A percentile compares a stretch with the other conserved stretches of the same genome.
phyloP scores from a whole-genome alignment of 1,140 invertebrate species.

The Gonioctena quinquepunctata region DNA sequence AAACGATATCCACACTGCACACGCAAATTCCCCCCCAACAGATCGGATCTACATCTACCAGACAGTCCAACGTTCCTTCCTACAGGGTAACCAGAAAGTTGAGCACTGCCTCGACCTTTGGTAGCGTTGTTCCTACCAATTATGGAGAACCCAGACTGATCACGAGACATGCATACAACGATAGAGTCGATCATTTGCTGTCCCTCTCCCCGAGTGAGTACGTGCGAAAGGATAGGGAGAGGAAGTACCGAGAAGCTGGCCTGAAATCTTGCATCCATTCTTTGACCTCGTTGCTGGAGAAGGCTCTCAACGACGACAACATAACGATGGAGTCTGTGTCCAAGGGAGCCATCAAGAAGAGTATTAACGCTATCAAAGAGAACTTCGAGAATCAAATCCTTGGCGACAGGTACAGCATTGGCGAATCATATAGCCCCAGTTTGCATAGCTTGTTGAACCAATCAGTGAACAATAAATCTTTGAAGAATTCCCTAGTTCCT shows the following conservation, averaged over 20 bases:
- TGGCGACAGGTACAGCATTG: too few species aligned
- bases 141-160: constrained; percentile 22
- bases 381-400: too few species aligned
- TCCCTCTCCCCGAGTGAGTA: constrained; percentile 36
- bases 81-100: constrained; percentile 1
- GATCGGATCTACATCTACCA: constrained; percentile 19
- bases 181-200: constrained; percentile 35
- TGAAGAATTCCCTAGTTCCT: neutral
- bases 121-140: constrained; percentile 16
- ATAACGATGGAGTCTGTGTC: constrained; percentile 16
- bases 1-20: constrained; percentile 24
- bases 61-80: too few species aligned
- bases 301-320: constrained; percentile 25
- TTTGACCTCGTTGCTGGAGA: constrained; percentile 32
- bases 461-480: neutral
- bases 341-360: constrained; percentile 26
- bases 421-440: too few species aligned
- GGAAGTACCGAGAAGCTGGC: constrained; percentile 31
- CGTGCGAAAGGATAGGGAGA: constrained; percentile 31
- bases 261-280: constrained; percentile 34
- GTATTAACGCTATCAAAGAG: constrained; percentile 27
- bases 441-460: constrained; percentile 26
- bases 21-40: constrained; percentile 28
- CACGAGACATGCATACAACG: constrained; percentile 20
- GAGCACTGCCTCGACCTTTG: constrained; percentile 11